Percentiles rank a stretch among this genome's conserved stretches.
phyloP scores from a whole-genome alignment of 64 coral and sea anemone genomes.

The Montipora sp. region DNA sequence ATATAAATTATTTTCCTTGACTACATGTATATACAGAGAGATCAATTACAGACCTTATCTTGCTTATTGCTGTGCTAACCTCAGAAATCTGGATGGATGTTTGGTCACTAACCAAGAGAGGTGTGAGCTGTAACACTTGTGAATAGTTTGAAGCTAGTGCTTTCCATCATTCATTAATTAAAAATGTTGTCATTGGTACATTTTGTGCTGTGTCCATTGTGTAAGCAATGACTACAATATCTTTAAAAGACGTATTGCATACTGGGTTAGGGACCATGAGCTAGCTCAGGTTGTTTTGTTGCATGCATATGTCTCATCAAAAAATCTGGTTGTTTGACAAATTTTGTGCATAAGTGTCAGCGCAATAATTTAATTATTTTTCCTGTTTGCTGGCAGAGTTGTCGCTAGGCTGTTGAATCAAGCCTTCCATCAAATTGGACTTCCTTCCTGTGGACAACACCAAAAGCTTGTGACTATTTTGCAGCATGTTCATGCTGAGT shows the following conservation, averaged over 20 bases:
- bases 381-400: background rate
- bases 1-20: background rate
- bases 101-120: slow-evolving; percentile 68
- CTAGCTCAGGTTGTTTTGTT: no score
- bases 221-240: no score
- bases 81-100: slow-evolving; percentile 74
- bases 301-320: no score
- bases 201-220: no score
- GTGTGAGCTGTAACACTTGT: background rate
- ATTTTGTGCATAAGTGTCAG: no score
- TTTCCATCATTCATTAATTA: no score
- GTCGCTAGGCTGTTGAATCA: background rate
- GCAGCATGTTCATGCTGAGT: background rate
- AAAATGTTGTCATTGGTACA: no score
- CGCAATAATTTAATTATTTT: background rate
- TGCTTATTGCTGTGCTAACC: slow-evolving; percentile 50
- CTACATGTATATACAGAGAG: slow-evolving; percentile 32
- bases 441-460: slow-evolving; percentile 18
- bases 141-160: no score
- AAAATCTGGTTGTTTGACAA: no score
- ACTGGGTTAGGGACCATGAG: no score
- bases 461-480: slow-evolving; percentile 24
- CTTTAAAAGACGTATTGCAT: no score
- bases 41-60: slow-evolving; percentile 85
- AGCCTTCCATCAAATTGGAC: slow-evolving; percentile 15